Evolutionary conservation across 2,888 invertebrate genomes (phyloP), one percentile per base, ranked within the genome.

Genomic region (Cephus nigrinus): DNA sequence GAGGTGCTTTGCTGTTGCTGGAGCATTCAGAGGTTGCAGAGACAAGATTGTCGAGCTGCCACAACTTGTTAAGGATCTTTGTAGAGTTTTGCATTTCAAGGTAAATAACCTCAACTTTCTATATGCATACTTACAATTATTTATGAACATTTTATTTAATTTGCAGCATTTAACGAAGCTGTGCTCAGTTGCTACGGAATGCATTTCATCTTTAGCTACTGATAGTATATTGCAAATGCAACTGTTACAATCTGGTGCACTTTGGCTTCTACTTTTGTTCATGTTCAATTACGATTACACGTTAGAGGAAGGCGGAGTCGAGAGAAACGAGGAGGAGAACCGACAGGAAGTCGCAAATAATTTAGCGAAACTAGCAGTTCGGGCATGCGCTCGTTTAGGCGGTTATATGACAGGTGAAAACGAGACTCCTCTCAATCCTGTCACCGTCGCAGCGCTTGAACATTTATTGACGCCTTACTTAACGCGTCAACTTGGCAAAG

Each of bases 231-330:
- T 99, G 35, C 98, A 99, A 91, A 94, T 96, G 90, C 95, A 95
- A 88, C 92, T 98, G 40, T 94, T 97, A 15, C 95, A 96, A 81
- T 95, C 96, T 1, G 99, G 99, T 12, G 97, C 96, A 0, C 91
- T 99, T 4, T 99, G 98, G 96, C 98, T 98, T 87, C 92, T 99
- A 76, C 92, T 99, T 69, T 94, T 97, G 0, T 96, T 97, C 85
- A 95, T 97, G 91, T 97, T 99, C 91, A 96, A 96, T 80, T 99
- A 98, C 92, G 99, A 99, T 92, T 99, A 96, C 92, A 99, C 99
- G 5, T 93, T 99, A 84, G 97, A 98, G 79, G 99, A 99, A 93
- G 97, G 98, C 75, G 99, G 99, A 0, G 97, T 99, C 0, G 96
- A 97, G 85, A 95, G 95, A 34, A 95, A 94, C 84, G 96, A 96